Conservation (phyloP, 2,797 vertebrate species). For the Bradypus variegatus region DNA sequence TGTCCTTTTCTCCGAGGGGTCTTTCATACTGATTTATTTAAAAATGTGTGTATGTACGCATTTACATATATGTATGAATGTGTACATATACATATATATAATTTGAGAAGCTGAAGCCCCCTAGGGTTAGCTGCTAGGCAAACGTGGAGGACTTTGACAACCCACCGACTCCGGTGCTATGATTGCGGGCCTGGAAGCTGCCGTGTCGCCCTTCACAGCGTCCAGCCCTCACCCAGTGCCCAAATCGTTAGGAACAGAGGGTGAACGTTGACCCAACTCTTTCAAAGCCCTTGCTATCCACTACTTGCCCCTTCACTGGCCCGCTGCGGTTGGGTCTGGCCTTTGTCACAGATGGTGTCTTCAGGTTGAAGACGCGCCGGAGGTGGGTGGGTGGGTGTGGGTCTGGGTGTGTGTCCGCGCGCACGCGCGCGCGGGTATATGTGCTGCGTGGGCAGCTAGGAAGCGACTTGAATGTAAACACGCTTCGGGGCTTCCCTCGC, state of each 20-base stretch:
- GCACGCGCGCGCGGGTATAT: not conserved
- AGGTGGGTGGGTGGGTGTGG: not conserved
- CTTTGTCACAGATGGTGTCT: not conserved
- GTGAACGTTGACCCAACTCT: not conserved
- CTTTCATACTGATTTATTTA: not conserved
- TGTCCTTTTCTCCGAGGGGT: not conserved
- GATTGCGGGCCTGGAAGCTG: not conserved
- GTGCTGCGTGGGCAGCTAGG: not conserved
- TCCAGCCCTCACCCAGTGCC: not conserved
- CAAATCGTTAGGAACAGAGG: not conserved
- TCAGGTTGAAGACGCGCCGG: not conserved
- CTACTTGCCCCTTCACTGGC: not conserved
- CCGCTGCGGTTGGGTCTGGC: not conserved
- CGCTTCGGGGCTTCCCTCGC: not conserved
- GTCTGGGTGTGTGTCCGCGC: not conserved
- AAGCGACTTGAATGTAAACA: constrained; percentile 3
- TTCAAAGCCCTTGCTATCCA: accelerated
- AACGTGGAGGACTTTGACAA: not conserved
- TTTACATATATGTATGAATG: not conserved
- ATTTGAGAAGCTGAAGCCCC: not conserved
- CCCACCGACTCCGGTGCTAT: not conserved
- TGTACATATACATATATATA: not conserved
- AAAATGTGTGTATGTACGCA: not conserved
- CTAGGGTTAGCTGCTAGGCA: not conserved
- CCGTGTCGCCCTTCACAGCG: not conserved